Evolutionary conservation across 2,888 invertebrate genomes (phyloP).

Genomic region (Trichopoda pennipes): DNA sequence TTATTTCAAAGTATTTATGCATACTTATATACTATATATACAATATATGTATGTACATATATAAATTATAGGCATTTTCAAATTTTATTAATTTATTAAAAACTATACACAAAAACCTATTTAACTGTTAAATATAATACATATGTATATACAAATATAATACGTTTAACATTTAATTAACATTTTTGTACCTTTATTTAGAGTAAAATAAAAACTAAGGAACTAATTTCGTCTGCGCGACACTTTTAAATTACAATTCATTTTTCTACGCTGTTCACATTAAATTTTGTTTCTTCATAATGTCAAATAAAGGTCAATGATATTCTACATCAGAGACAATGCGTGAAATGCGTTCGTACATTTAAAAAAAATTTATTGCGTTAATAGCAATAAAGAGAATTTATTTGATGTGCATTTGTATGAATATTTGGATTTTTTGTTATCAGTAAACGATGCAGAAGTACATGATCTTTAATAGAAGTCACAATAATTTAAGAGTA

Average conservation of each 20-base stretch:
- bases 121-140: too few species aligned
- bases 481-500: too few species aligned
- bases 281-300: constrained; percentile 70
- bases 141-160: background rate
- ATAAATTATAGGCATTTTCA: too few species aligned
- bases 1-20: too few species aligned
- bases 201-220: background rate
- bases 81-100: too few species aligned
- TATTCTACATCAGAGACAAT: constrained; percentile 49
- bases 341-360: constrained; percentile 30
- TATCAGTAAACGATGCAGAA: too few species aligned
- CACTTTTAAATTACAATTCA: background rate
- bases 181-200: background rate
- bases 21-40: too few species aligned
- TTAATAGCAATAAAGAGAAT: background rate
- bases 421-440: background rate
- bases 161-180: background rate
- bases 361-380: too few species aligned
- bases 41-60: too few species aligned
- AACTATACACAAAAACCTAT: too few species aligned
- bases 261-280: constrained; percentile 13
- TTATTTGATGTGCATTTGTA: background rate
- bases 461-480: too few species aligned
- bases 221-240: background rate
- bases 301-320: constrained; percentile 81